Base-by-base conservation (phyloP, 2,888 invertebrate genomes). In the Syrphus vitripennis region DNA sequence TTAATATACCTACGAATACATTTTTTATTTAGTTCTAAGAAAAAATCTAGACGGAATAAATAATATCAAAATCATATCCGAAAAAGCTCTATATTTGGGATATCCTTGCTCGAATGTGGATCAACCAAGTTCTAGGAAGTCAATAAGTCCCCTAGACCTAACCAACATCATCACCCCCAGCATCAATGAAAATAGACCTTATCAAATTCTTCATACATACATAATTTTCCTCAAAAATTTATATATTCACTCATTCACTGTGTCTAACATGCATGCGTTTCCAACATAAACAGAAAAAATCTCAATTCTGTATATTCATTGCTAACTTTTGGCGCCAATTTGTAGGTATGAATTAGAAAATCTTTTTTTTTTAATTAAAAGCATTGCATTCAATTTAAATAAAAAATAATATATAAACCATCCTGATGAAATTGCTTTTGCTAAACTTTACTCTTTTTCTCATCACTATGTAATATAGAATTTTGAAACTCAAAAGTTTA, bases 281-380 rank as follows among this genome's bases (percentile, higher is more conserved):
- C 34, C 12, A 50, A 50, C 24, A n/a, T 6, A 50, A 26, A 55
- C 21, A 61, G 48, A 16, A 42, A 37, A 37, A 59, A 61, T 29
- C 3, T 26, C 2, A 34, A 59, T 45, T 75, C 55, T n/a, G n/a
- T n/a, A 19, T 55, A 63, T 37, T 19, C 19, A 61, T 37, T 67
- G 50, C 12, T 55, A 10, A 53, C 21, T 31, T 83, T 80, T 74
- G 72, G 83, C 83, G 83, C 77, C 83, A 77, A 83, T 55, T 71
- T 76, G 42, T 29, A 7, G 3, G 29, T 48, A 12, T 29, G n/a
- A n/a, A n/a, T 29, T 34, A 19, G 16, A 67, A 61, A 37, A 31
- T 42, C 45, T 26, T 19, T 57, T 16, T 6, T n/a, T 19, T 45
- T 72, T 67, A 67, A 77, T 77, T 72, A 71, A 77, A 81, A 55